Evolutionary conservation across 2,888 invertebrate genomes (phyloP).

Genomic region (Melinaea menophilus): DNA sequence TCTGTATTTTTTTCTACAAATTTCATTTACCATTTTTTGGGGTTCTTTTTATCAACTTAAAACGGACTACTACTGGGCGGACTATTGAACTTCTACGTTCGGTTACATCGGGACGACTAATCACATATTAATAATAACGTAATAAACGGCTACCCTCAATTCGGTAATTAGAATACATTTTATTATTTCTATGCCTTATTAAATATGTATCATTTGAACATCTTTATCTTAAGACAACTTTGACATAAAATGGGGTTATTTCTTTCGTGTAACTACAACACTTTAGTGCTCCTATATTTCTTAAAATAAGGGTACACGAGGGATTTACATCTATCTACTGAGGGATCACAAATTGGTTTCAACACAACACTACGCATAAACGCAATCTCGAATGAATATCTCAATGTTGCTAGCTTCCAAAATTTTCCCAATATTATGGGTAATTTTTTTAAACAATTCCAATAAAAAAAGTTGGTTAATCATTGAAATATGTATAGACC

Average conservation of each 20-base stretch:
- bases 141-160: not conserved
- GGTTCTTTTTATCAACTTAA: not conserved
- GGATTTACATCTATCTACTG: not conserved
- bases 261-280: not conserved
- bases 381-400: not conserved
- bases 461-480: too few species aligned
- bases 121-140: not conserved
- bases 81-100: slow-evolving; percentile 35
- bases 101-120: not conserved
- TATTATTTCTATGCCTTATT: too few species aligned
- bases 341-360: not conserved
- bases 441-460: too few species aligned
- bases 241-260: not conserved
- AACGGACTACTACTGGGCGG: slow-evolving; percentile 29
- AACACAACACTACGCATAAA: not conserved
- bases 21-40: not conserved
- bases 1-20: slow-evolving; percentile 16
- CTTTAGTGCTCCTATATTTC: not conserved
- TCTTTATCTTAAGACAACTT: too few species aligned
- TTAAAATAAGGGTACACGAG: not conserved
- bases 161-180: too few species aligned
- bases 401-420: not conserved
- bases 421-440: too few species aligned
- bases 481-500: too few species aligned
- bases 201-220: too few species aligned